A percentile compares a stretch with the other conserved stretches of the same genome.
Evolutionary conservation across 2,888 invertebrate genomes (phyloP).

Genomic region (Melipona beecheii): DNA sequence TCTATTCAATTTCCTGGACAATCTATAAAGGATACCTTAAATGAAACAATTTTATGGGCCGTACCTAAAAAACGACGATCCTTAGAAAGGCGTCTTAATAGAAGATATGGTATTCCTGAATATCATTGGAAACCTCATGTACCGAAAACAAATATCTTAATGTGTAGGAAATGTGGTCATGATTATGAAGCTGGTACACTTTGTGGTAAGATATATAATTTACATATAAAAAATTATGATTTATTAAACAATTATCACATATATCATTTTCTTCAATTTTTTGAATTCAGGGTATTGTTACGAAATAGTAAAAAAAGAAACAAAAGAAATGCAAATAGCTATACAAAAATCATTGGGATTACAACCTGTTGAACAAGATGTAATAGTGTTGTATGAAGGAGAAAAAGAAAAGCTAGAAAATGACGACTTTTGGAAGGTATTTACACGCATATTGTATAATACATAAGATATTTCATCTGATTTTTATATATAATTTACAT

Average conservation of each 20-base stretch:
- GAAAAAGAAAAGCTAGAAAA: slow-evolving; percentile 87
- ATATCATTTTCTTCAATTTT: slow-evolving; percentile 61
- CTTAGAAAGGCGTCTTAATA: slow-evolving; percentile 89
- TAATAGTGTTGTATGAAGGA: slow-evolving; percentile 93
- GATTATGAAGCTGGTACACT: slow-evolving; percentile 91
- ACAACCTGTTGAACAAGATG: slow-evolving; percentile 92
- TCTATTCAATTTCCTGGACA: slow-evolving; percentile 71
- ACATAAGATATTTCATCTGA: not conserved
- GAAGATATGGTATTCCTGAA: slow-evolving; percentile 90
- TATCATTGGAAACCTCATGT: slow-evolving; percentile 89
- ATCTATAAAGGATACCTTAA: slow-evolving; percentile 88
- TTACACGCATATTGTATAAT: slow-evolving; percentile 22
- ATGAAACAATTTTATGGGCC: slow-evolving; percentile 92
- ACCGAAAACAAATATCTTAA: slow-evolving; percentile 90
- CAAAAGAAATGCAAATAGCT: slow-evolving; percentile 90
- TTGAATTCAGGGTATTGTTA: slow-evolving; percentile 95
- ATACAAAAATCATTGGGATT: slow-evolving; percentile 90
- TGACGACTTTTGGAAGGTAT: slow-evolving; percentile 82
- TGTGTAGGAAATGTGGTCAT: slow-evolving; percentile 93
- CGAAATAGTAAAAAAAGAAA: slow-evolving; percentile 92
- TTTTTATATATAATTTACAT: slow-evolving; percentile 1
- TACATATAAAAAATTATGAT: not conserved
- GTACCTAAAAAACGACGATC: slow-evolving; percentile 92
- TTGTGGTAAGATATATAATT: slow-evolving; percentile 88
- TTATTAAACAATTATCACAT: slow-evolving; percentile 2